A percentile compares a stretch with the other conserved stretches of the same genome.
Conservation (phyloP, 2,888 invertebrate genomes). For the Rhagonycha fulva region DNA sequence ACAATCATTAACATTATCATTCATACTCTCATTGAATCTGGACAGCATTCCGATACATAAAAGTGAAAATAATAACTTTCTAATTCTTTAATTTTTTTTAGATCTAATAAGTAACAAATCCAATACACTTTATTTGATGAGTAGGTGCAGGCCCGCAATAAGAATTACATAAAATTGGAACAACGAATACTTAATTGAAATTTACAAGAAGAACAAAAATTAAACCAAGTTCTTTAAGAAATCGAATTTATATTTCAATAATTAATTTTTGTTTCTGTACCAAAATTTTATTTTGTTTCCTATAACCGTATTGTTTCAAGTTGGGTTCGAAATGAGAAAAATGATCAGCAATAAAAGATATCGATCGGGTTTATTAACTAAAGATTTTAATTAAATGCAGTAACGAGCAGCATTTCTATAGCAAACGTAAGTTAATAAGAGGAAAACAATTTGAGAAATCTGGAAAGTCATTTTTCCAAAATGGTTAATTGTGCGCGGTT, state of each 20-base stretch:
- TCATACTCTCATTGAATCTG: background rate
- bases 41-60: background rate
- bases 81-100: background rate
- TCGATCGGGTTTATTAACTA: background rate
- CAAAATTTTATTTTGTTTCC: background rate
- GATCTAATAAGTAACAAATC: background rate
- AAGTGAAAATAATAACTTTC: background rate
- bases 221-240: background rate
- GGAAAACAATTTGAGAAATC: background rate
- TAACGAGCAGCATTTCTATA: background rate
- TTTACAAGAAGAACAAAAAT: background rate
- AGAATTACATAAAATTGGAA: background rate
- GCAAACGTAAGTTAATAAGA: background rate
- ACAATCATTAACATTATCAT: background rate
- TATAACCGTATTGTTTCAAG: background rate
- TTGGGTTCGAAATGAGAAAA: background rate
- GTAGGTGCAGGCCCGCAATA: background rate
- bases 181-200: background rate
- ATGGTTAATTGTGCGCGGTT: background rate
- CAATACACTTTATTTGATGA: background rate
- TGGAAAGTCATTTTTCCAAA: background rate
- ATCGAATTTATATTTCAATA: background rate
- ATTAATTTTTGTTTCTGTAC: background rate
- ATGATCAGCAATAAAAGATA: background rate
- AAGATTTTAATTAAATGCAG: background rate